Evolutionary conservation across 1,140 invertebrate species (phyloP).

Genomic region (Monochamus saltuarius): DNA sequence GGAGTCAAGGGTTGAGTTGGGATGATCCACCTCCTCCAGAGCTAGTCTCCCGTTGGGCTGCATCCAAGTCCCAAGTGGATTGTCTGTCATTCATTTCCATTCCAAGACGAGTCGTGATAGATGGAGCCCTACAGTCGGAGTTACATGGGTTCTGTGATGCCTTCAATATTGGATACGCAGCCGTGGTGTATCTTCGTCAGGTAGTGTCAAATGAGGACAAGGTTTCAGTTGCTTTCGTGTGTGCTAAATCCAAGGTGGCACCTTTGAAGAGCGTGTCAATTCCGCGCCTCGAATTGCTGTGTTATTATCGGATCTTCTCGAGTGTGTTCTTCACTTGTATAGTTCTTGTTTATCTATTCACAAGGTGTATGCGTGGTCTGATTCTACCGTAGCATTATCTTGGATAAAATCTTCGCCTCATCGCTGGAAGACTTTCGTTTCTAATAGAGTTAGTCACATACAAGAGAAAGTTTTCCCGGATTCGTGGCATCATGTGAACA

Average conservation of each 20-base stretch:
- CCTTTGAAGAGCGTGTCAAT: no score
- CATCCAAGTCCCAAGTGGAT: not conserved
- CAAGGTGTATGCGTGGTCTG: slow-evolving; percentile 12
- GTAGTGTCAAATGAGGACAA: no score
- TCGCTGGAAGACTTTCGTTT: slow-evolving; percentile 16
- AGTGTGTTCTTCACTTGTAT: no score
- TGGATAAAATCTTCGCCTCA: slow-evolving; percentile 16
- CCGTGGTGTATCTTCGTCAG: no score
- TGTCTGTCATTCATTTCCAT: not conserved
- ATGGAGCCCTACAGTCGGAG: not conserved
- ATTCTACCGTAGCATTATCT: slow-evolving; percentile 16
- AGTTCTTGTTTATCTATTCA: not conserved
- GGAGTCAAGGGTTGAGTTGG: not conserved
- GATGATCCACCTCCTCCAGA: not conserved
- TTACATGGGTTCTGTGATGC: slow-evolving; percentile 2
- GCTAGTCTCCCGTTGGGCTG: not conserved
- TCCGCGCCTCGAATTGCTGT: no score
- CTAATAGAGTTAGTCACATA: slow-evolving; percentile 15
- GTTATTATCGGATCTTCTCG: no score
- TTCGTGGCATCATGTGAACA: slow-evolving; percentile 9
- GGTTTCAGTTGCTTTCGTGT: no score
- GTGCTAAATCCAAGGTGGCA: no score
- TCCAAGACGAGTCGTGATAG: not conserved
- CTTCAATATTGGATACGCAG: not conserved
- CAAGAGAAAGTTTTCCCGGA: slow-evolving; percentile 10